A percentile compares a stretch with the other conserved stretches of the same genome.
Evolutionary conservation across 1,140 invertebrate species (phyloP).

Genomic region (Diorhabda elongata): DNA sequence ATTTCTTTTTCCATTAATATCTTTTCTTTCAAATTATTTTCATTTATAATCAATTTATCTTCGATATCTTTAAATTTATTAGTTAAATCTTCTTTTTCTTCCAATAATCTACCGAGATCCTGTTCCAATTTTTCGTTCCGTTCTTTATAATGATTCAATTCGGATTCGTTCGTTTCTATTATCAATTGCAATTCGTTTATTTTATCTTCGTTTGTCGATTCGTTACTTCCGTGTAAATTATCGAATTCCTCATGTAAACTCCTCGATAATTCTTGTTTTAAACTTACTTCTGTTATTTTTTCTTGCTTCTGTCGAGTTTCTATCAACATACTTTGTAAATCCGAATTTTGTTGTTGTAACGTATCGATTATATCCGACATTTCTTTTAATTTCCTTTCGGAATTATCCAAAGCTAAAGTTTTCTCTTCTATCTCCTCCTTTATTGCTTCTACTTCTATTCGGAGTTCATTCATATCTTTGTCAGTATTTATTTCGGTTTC

Average conservation of each 20-base stretch:
- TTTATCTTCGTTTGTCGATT: constrained; percentile 52
- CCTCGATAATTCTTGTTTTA: constrained; percentile 34
- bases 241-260: constrained; percentile 30
- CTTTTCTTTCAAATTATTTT: constrained; percentile 53
- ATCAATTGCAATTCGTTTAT: constrained; percentile 67
- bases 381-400: constrained; percentile 24
- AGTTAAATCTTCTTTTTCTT: constrained; percentile 53
- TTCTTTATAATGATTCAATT: constrained; percentile 60
- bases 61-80: constrained; percentile 53
- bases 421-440: constrained; percentile 36
- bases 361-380: constrained; percentile 23
- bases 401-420: constrained; percentile 36
- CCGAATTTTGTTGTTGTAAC: constrained; percentile 23
- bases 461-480: constrained; percentile 35
- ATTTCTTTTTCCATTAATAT: constrained; percentile 54
- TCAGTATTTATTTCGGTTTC: constrained; percentile 40
- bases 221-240: constrained; percentile 18
- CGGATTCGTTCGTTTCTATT: constrained; percentile 65
- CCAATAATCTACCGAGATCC: constrained; percentile 53
- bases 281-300: constrained; percentile 28
- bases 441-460: constrained; percentile 39
- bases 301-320: constrained; percentile 29
- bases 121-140: constrained; percentile 58
- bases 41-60: constrained; percentile 53
- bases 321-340: constrained; percentile 28